Percentiles rank a stretch among this genome's conserved stretches.
Evolutionary conservation across 1,140 invertebrate genomes (phyloP).

Genomic region (Trichoplusia ni): DNA sequence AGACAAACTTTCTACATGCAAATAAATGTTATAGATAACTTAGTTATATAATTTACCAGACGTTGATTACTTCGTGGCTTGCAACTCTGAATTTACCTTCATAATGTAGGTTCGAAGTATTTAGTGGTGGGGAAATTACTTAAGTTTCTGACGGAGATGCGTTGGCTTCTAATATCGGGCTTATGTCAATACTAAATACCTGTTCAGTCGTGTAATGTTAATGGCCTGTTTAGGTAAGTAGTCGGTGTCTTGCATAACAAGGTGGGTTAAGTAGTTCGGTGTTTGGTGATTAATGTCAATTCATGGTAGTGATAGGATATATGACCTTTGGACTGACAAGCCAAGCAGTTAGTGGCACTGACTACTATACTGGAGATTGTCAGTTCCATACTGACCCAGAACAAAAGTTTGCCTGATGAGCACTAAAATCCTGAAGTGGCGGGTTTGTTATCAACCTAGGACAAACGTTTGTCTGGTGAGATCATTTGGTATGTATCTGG

Average conservation of each 20-base stretch:
- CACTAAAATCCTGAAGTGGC: too few species aligned
- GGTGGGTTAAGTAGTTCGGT: too few species aligned
- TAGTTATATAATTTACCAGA: neutral
- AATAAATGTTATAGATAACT: conserved; percentile 10
- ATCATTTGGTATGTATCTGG: too few species aligned
- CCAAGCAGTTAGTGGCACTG: too few species aligned
- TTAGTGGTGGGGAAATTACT: neutral
- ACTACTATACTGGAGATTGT: too few species aligned
- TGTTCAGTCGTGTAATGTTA: neutral
- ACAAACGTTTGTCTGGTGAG: too few species aligned
- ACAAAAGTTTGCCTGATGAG: too few species aligned
- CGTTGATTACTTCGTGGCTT: conserved; percentile 1
- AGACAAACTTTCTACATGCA: neutral
- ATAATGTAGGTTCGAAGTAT: neutral
- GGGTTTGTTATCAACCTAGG: too few species aligned
- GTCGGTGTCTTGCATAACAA: neutral
- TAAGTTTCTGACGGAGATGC: neutral
- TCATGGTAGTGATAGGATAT: too few species aligned
- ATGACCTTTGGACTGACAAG: too few species aligned
- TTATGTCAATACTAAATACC: neutral
- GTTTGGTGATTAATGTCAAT: too few species aligned
- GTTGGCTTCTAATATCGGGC: neutral
- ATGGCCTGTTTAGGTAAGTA: neutral
- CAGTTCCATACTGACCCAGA: too few species aligned
- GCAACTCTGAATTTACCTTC: neutral